Base-by-base conservation (phyloP, 2,113 vertebrate genomes). In the Pagrus major region DNA sequence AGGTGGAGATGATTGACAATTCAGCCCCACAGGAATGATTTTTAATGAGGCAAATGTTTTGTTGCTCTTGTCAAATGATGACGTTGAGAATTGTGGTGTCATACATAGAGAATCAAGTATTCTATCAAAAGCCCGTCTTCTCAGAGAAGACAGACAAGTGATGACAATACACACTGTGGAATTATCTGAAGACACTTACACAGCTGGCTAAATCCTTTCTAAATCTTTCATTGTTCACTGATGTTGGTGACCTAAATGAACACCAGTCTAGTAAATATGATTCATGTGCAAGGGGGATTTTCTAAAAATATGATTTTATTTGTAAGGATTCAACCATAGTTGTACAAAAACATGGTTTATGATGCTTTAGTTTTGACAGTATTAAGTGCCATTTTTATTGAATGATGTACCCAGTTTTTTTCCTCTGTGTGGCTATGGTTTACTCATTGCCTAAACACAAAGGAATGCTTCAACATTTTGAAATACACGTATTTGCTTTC, bases 1-100 rank as follows among this genome's bases (percentile, higher is more conserved):
- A 83, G 79, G 82, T 82, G 71, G 79, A 66, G 68, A 80, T 78
- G 64, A 81, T 23, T 86, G 79, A 77, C 79, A n/a, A 80, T 2
- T 65, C 15, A n/a, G 39, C 37, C 64, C 61, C 11, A 20, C 6
- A 15, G 78, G 56, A 41, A 25, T 7, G 12, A 25, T 58, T 68
- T n/a, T 76, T 76, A 81, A 86, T 84, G 81, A 86, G 74, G 54
- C 33, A 27, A 71, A 52, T 60, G 70, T 78, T 59, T 15, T 25
- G 37, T 56, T 60, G 15, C 31, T 68, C 47, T 59, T 71, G 64
- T 85, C 78, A 85, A 61, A 85, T 65, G 42, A 74, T 63, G 47
- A 68, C 2, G 10, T 21, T 0, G 20, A 21, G 42, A 52, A 35
- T 65, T 18, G 18, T 29, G 33, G 11, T 10, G 31, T 8, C 18